Percentiles rank a stretch among this genome's conserved stretches.
phyloP scores from a whole-genome alignment of 2,797 vertebrate genomes.

The Muscicapa comitata region DNA sequence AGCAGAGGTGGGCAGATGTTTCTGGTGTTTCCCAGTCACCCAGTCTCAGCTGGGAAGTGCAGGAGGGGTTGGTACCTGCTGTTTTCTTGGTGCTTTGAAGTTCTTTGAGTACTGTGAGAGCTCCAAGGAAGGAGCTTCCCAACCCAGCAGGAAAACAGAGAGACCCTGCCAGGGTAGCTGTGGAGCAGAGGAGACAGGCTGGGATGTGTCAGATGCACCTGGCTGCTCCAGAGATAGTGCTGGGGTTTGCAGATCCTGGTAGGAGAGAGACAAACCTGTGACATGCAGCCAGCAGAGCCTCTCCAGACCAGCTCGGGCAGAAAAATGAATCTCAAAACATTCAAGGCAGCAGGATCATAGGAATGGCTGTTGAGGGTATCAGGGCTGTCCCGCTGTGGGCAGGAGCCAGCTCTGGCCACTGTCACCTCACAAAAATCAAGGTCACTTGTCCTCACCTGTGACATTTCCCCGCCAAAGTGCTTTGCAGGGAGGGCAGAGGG shows the following conservation, averaged over 20 bases:
- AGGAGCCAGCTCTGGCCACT: not conserved
- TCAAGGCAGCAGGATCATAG: rapidly evolving
- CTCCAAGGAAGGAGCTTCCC: not conserved
- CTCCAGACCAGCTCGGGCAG: not conserved
- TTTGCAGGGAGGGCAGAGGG: not conserved
- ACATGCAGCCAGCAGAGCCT: not conserved
- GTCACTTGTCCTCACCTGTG: not conserved
- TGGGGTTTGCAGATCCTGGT: not conserved
- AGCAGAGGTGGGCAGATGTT: not conserved
- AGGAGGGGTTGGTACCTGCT: not conserved
- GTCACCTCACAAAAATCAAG: not conserved
- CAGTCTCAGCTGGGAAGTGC: not conserved
- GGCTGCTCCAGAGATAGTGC: not conserved
- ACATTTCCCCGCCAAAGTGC: rapidly evolving
- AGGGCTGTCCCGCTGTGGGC: rapidly evolving
- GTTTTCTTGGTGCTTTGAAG: not conserved
- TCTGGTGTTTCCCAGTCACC: not conserved
- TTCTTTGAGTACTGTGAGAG: not conserved
- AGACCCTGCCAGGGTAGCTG: not conserved
- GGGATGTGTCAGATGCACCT: rapidly evolving
- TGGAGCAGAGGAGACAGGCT: not conserved
- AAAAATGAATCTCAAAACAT: rapidly evolving
- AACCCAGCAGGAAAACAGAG: not conserved
- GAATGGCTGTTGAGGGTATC: rapidly evolving
- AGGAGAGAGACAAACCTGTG: not conserved